phyloP scores from a whole-genome alignment of 1,140 invertebrate genomes.

The Ericerus pela region DNA sequence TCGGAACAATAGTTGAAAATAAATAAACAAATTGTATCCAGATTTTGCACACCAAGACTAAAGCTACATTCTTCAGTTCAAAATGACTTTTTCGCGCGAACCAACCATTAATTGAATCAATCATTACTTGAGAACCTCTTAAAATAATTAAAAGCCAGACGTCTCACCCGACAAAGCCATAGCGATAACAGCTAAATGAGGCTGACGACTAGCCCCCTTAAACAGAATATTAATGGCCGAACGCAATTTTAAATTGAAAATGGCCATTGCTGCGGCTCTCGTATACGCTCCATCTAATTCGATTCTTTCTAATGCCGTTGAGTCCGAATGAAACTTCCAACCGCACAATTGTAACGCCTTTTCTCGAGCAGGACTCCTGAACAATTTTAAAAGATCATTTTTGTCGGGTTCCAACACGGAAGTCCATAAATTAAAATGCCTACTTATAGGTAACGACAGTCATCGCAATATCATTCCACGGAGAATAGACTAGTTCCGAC shows the following conservation, averaged over 20 bases:
- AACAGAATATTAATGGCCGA: constrained; percentile 73
- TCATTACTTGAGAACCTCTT: too few species aligned
- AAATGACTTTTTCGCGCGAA: too few species aligned
- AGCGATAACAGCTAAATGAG: constrained; percentile 48
- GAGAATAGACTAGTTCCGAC: constrained; percentile 38
- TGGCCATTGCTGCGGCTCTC: constrained; percentile 73
- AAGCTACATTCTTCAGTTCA: too few species aligned
- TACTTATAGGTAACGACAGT: constrained; percentile 37
- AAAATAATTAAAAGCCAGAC: too few species aligned
- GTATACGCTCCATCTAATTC: constrained; percentile 40
- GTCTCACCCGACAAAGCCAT: constrained; percentile 66
- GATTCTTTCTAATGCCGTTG: constrained; percentile 19
- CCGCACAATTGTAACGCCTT: constrained; percentile 70
- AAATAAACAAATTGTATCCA: too few species aligned
- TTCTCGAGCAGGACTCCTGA: constrained; percentile 56
- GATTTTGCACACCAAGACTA: too few species aligned
- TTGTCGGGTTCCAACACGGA: background rate
- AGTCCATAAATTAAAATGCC: constrained; percentile 14
- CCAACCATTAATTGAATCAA: too few species aligned
- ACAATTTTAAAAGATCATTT: constrained; percentile 20
- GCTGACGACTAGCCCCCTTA: constrained; percentile 36
- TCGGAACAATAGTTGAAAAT: too few species aligned
- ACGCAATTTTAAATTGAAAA: constrained; percentile 73
- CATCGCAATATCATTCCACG: constrained; percentile 36
- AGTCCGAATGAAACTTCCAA: constrained; percentile 51